Evolutionary conservation across 1,140 invertebrate genomes (phyloP), one percentile per base, ranked within the genome.

Genomic region (Procambarus clarkii): DNA sequence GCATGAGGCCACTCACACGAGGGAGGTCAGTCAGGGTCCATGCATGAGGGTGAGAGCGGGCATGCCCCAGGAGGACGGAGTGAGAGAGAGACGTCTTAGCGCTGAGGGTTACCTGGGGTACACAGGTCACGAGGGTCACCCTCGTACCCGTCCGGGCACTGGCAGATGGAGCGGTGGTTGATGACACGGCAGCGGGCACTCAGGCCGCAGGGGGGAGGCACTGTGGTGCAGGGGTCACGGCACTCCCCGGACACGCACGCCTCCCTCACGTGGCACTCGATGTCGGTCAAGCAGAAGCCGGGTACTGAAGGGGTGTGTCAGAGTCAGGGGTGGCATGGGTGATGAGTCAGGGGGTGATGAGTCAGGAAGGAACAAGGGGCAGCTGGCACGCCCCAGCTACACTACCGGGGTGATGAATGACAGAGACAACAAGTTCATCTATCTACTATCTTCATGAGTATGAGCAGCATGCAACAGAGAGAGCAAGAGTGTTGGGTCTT

Each of bases 51-150:
- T 13, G 44, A 21, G 46, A 34, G n/a, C 50, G 9, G 44, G 24
- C 74, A 44, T 9, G 13, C 60, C 13, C 0, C 13, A 8, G 83
- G 84, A 50, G 46, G 77, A 74, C 34, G 85, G 82, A 76, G 50
- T 11, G 58, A 50, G n/a, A 60, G 34, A 18, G 48, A 85, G 46
- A 4, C 4, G 69, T 58, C 24, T 48, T 18, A 45, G 54, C 74
- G 50, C 5, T 44, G 71, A 45, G 45, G 58, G 85, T 93, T 92
- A 93, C 93, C 93, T 93, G 88, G 84, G 48, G 85, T 88, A 79
- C 98, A 98, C 45, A 95, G 94, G 4, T 96, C 95, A 92, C 97
- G 95, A 7, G 98, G 97, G 95, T 98, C 96, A 81, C 97, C 97
- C 60, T 95, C 95, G 93, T 96, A 98, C 18, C 97, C 96, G 5